Conservation (phyloP, 2,888 invertebrate species). For the Drosophila quinaria region DNA sequence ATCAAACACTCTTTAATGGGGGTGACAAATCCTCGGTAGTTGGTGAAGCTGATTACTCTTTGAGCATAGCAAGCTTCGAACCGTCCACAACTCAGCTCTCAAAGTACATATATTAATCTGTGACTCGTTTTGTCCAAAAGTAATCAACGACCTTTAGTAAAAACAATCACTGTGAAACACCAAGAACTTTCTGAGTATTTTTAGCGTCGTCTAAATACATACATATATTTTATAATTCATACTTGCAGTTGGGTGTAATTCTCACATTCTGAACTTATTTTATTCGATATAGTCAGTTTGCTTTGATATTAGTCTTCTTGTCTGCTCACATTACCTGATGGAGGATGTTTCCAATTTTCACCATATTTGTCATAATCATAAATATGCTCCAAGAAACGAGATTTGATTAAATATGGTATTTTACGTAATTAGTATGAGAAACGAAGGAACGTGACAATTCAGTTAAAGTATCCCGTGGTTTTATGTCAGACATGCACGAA, state of each 20-base stretch:
- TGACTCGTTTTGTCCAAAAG: slow-evolving; percentile 44
- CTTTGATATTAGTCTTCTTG: not conserved
- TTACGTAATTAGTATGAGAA: slow-evolving; percentile 25
- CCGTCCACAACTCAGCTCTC: slow-evolving; percentile 15
- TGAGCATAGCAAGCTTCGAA: slow-evolving; percentile 28
- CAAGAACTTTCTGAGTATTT: not conserved
- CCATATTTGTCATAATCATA: not conserved
- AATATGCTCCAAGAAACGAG: not conserved
- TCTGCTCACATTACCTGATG: not conserved
- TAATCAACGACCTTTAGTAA: slow-evolving; percentile 45
- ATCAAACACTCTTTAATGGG: slow-evolving; percentile 86
- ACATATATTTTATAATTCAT: not conserved
- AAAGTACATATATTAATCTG: slow-evolving; percentile 46
- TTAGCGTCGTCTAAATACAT: not conserved
- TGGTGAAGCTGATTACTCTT: slow-evolving; percentile 84
- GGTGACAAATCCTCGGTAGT: slow-evolving; percentile 86
- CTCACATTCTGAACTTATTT: not conserved
- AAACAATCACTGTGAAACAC: slow-evolving; percentile 7
- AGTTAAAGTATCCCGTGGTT: slow-evolving; percentile 57
- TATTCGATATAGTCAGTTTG: not conserved
- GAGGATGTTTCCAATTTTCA: not conserved
- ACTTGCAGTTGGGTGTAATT: not conserved
- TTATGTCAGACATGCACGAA: slow-evolving; percentile 10
- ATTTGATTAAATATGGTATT: not conserved
- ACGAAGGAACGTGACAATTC: slow-evolving; percentile 58